A percentile compares a stretch with the other conserved stretches of the same genome.
phyloP scores from a whole-genome alignment of 2,113 vertebrate genomes.

The Engraulis encrasicolus region DNA sequence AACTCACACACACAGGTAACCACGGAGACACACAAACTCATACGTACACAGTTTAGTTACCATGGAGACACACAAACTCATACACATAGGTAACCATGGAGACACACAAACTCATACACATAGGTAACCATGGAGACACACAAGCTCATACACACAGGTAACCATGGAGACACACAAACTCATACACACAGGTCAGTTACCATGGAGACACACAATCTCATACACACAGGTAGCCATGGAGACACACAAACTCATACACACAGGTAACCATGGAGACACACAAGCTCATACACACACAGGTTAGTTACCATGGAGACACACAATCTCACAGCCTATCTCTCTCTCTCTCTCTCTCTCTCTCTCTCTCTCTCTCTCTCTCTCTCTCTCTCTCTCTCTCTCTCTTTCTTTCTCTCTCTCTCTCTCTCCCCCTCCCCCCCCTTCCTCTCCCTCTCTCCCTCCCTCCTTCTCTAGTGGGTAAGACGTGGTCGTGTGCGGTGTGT shows the following conservation, averaged over 20 bases:
- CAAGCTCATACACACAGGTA: conserved; percentile 98
- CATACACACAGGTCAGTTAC: too few species aligned
- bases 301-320: too few species aligned
- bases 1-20: not conserved
- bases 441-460: too few species aligned
- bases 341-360: not conserved
- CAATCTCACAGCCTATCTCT: not conserved
- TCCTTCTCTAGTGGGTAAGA: conserved; percentile 90
- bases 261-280: too few species aligned
- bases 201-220: conserved; percentile 96
- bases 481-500: conserved; percentile 91
- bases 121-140: conserved; percentile 90
- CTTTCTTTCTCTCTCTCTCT: not conserved
- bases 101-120: too few species aligned
- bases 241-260: too few species aligned
- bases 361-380: not conserved
- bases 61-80: not conserved
- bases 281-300: not conserved
- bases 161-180: not conserved
- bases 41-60: not conserved
- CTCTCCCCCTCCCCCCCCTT: not conserved
- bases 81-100: too few species aligned
- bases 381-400: not conserved
- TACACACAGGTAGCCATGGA: conserved; percentile 97
- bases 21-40: not conserved